Conservation (phyloP, 2,113 vertebrate genomes). For the Herpetotheres cachinnans region DNA sequence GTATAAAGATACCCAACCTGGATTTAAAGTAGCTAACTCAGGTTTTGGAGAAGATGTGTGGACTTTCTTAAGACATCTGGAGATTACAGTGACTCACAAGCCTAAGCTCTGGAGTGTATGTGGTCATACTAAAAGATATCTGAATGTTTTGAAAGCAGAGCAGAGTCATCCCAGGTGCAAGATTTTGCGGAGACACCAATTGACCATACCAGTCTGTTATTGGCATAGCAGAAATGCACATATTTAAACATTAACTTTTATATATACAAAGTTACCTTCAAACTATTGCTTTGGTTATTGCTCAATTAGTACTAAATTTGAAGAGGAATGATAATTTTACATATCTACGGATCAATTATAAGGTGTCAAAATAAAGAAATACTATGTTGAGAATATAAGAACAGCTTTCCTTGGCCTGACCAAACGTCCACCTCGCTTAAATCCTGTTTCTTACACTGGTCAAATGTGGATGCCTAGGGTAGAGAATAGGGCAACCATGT, state of each 20-base stretch:
- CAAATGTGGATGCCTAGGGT: not conserved
- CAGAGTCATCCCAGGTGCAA: not conserved
- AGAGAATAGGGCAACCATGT: not conserved
- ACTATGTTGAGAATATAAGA: not conserved
- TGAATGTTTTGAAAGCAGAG: not conserved
- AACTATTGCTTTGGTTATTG: not conserved
- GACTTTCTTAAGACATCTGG: not conserved
- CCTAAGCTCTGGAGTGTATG: not conserved
- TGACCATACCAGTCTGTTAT: not conserved
- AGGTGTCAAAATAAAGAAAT: not conserved
- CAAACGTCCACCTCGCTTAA: not conserved
- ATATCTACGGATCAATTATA: not conserved
- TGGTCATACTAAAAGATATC: not conserved
- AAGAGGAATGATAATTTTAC: not conserved
- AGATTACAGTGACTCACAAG: not conserved
- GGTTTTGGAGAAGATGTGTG: not conserved
- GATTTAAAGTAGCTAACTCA: not conserved
- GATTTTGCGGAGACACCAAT: not conserved
- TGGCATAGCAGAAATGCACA: not conserved
- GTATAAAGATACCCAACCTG: not conserved
- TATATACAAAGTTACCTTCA: not conserved
- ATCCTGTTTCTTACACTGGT: not conserved
- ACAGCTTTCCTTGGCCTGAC: not conserved
- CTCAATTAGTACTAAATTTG: not conserved
- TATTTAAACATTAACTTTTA: not conserved